A percentile compares a stretch with the other conserved stretches of the same genome.
Conservation (phyloP, 2,797 vertebrate species). For the Tokudaia tokunoshimensis region DNA sequence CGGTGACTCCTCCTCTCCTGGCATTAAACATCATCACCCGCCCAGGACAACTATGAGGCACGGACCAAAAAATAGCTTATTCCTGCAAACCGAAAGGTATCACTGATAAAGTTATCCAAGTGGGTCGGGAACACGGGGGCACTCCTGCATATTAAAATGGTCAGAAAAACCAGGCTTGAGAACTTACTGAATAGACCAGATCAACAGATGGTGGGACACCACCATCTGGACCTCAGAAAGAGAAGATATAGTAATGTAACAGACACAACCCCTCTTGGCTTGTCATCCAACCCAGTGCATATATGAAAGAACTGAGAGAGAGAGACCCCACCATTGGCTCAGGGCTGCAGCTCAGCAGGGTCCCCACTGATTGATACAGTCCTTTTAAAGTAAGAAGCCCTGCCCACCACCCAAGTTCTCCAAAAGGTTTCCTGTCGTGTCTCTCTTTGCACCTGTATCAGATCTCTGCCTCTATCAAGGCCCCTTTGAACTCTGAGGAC, state of each 20-base stretch:
- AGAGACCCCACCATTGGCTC: neutral
- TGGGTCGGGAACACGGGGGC: neutral
- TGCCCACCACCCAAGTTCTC: neutral
- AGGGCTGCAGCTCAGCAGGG: neutral
- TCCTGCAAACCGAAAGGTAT: neutral
- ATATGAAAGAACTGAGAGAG: neutral
- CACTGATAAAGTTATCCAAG: no score
- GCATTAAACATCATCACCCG: neutral
- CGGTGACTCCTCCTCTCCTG: neutral
- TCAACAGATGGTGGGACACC: neutral
- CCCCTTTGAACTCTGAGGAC: neutral
- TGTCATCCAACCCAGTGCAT: no score
- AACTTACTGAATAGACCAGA: neutral
- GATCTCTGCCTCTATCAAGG: neutral
- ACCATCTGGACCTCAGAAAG: neutral
- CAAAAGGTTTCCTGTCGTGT: neutral
- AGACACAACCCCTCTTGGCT: neutral
- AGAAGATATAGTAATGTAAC: neutral
- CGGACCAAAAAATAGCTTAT: neutral
- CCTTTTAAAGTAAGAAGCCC: neutral
- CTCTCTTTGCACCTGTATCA: neutral
- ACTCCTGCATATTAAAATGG: neutral
- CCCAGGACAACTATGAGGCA: neutral
- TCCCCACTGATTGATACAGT: neutral
- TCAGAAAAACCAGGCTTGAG: neutral